Conservation (phyloP, 2,113 vertebrate genomes). For the Felis catus region DNA sequence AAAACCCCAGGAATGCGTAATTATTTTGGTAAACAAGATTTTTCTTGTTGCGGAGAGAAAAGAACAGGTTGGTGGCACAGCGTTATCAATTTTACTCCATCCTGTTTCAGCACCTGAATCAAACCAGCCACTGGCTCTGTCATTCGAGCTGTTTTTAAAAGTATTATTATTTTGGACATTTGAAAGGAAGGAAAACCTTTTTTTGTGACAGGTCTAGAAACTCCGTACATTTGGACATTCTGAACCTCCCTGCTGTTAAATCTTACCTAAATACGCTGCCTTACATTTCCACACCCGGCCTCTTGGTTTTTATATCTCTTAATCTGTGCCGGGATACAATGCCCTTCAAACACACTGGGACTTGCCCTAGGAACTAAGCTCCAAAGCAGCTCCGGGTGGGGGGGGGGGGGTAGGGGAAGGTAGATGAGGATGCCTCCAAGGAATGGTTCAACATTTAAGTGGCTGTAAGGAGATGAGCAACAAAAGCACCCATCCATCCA, state of each 20-base stretch:
- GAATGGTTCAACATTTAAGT: neutral
- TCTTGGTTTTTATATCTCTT: neutral
- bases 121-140: neutral
- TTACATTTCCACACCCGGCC: neutral
- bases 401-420: neutral
- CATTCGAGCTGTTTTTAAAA: neutral
- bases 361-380: conserved; percentile 53
- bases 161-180: conserved; percentile 48
- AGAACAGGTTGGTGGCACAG: neutral
- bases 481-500: conserved; percentile 30
- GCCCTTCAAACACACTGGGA: conserved; percentile 66
- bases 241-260: conserved; percentile 31
- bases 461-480: conserved; percentile 30
- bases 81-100: neutral
- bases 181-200: conserved; percentile 23
- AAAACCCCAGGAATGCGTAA: conserved; percentile 13
- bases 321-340: conserved; percentile 65
- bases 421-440: neutral
- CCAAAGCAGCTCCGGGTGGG: conserved; percentile 57
- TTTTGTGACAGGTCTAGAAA: conserved; percentile 5
- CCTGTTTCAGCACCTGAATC: neutral
- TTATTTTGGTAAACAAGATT: conserved; percentile 50
- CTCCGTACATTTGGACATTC: neutral
- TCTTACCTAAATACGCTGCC: neutral
- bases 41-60: neutral